Evolutionary conservation across 2,888 invertebrate genomes (phyloP).

Genomic region (Phragmatobia fuliginosa): DNA sequence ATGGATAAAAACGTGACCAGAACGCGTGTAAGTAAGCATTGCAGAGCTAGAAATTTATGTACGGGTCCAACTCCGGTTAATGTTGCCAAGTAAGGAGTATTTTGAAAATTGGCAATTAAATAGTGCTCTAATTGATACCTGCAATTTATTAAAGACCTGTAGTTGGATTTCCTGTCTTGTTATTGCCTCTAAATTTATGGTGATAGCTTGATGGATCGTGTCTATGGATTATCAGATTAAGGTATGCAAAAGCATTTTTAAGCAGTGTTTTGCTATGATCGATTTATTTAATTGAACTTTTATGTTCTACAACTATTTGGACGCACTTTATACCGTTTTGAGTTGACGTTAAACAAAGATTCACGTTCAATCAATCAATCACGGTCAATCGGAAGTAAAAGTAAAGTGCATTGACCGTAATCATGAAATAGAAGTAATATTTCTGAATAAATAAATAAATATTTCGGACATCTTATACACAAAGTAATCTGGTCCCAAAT

Average conservation of each 20-base stretch:
- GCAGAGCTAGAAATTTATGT: slow-evolving; percentile 38
- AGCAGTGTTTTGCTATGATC: background rate
- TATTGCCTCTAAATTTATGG: background rate
- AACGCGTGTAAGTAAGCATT: slow-evolving; percentile 43
- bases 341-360: background rate
- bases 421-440: background rate
- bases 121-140: background rate
- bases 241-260: background rate
- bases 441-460: too few species aligned
- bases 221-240: background rate
- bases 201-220: background rate
- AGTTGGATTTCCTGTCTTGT: background rate
- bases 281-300: background rate
- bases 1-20: slow-evolving; percentile 53
- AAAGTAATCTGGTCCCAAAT: too few species aligned
- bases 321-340: too few species aligned
- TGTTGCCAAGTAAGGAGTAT: slow-evolving; percentile 37
- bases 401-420: background rate
- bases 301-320: too few species aligned
- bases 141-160: background rate
- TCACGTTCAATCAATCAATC: too few species aligned
- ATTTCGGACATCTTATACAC: too few species aligned
- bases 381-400: background rate
- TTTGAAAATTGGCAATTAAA: slow-evolving; percentile 8
- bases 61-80: slow-evolving; percentile 33